Evolutionary conservation across 2,888 invertebrate genomes (phyloP), one percentile per base, ranked within the genome.

Genomic region (Electrophaes corylata): DNA sequence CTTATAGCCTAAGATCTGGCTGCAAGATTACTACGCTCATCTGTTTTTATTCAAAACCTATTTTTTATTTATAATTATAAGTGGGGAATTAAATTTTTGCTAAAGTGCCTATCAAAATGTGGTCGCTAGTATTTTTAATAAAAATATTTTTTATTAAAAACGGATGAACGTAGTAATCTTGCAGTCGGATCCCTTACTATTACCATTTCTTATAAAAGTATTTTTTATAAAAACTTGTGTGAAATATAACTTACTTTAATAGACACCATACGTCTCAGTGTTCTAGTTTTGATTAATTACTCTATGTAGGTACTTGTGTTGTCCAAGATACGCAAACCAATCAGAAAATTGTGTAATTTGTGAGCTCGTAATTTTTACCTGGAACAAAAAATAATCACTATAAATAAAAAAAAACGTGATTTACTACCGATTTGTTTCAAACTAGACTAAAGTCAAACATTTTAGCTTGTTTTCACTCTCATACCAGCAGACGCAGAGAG

Each of bases 391-490:
- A n/a, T n/a, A n/a, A n/a, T n/a, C 8, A 29, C 5, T 8, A 10
- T 10, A 8, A 10, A 10, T 29, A 29, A 6, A 29, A 29, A 29
- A 29, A 29, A 2, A 10, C 10, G 10, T 29, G 10, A 8, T 29
- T 29, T 10, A 29, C 26, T 10, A 8, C 8, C 1, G 26, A 10
- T 29, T 29, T 1, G 26, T 10, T 29, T 6, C 1, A 29, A 29
- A 29, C 26, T 29, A 29, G 26, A 29, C 26, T 29, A 10, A 29
- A 29, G 10, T 3, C 26, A 26, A 44, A 26, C 41, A 20, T 23
- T 20, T 44, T 16, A 26, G 44, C 19, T 45, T n/a, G 31, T n/a
- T 18, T 18, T 31, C 45, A 19, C 31, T 33, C 31, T 10, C 45
- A n/a, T n/a, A 8, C 31, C n/a, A 4, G 23, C 12, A 12, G 12